Conservation (phyloP, 2,797 vertebrate species). For the Calcarius lapponicus region DNA sequence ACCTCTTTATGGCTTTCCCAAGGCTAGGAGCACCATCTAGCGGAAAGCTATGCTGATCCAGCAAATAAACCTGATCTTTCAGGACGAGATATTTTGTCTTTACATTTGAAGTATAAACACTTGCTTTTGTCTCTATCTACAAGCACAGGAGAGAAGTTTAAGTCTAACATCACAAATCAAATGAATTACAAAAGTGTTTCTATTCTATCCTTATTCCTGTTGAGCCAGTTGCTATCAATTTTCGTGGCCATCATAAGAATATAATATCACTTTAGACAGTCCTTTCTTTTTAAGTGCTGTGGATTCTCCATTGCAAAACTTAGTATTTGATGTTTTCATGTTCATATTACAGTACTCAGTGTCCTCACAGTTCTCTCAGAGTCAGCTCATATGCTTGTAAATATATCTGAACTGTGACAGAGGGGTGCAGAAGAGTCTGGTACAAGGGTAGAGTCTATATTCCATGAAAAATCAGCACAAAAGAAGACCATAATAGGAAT, state of each 20-base stretch:
- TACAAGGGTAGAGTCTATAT: not conserved
- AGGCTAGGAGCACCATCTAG: slow-evolving; percentile 59
- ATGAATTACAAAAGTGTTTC: not conserved
- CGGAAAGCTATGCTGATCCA: not conserved
- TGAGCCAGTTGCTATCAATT: not conserved
- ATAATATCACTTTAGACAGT: not conserved
- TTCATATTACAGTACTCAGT: not conserved
- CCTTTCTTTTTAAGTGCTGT: not conserved
- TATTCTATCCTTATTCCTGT: not conserved
- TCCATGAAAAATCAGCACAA: not conserved
- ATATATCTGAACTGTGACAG: not conserved
- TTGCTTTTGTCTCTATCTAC: not conserved
- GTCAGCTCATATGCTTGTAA: not conserved
- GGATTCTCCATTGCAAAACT: not conserved
- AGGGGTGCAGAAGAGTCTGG: not conserved
- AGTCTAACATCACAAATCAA: not conserved
- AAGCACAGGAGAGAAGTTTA: not conserved
- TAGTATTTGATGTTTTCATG: not conserved
- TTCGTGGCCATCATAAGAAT: not conserved
- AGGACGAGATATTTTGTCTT: not conserved
- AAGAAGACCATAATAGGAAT: not conserved
- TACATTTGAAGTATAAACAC: not conserved
- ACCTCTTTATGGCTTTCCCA: not conserved
- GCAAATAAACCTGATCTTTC: not conserved
- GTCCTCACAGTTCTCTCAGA: not conserved